Percentiles rank a stretch among this genome's conserved stretches.
Evolutionary conservation across 2,113 vertebrate genomes (phyloP).

Genomic region (Nansenia antarctica): DNA sequence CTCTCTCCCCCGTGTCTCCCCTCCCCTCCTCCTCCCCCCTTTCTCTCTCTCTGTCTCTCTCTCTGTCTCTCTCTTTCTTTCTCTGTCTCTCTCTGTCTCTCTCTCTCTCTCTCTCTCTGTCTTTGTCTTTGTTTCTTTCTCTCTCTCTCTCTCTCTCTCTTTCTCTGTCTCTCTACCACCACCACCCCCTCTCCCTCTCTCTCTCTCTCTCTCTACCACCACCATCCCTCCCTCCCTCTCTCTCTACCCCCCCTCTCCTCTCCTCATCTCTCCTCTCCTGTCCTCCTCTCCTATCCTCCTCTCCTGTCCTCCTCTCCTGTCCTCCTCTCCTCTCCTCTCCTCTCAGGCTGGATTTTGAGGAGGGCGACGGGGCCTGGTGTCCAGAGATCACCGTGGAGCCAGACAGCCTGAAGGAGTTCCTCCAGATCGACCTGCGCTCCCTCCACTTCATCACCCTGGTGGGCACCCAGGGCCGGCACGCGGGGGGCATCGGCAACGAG

Average conservation of each 20-base stretch:
- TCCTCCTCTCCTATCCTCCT: neutral
- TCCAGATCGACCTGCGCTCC: conserved; percentile 90
- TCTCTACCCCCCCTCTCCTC: neutral
- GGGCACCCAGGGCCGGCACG: conserved; percentile 93
- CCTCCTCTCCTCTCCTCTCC: neutral
- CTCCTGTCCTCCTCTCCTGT: neutral
- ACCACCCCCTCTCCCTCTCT: neutral
- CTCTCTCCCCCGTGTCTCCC: too few species aligned
- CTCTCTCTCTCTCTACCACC: neutral
- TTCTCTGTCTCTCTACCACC: neutral
- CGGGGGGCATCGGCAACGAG: conserved; percentile 92
- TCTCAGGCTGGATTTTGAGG: conserved; percentile 88
- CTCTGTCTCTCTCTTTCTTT: neutral
- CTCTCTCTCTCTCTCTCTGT: neutral
- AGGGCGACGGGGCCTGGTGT: conserved; percentile 96
- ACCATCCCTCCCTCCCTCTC: neutral
- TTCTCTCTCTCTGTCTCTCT: too few species aligned
- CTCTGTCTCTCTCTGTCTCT: neutral
- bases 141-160: neutral
- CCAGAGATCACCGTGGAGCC: conserved; percentile 88
- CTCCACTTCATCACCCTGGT: conserved; percentile 97
- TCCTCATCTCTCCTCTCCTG: conserved; percentile 6
- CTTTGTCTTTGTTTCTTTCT: too few species aligned
- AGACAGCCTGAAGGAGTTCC: conserved; percentile 90
- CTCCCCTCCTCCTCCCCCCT: conserved; percentile 30